These are phyloP conservation scores for Orcinus orca DNA, from an alignment of 2,113 vertebrate species.

Conservation along the genomic window DNA sequence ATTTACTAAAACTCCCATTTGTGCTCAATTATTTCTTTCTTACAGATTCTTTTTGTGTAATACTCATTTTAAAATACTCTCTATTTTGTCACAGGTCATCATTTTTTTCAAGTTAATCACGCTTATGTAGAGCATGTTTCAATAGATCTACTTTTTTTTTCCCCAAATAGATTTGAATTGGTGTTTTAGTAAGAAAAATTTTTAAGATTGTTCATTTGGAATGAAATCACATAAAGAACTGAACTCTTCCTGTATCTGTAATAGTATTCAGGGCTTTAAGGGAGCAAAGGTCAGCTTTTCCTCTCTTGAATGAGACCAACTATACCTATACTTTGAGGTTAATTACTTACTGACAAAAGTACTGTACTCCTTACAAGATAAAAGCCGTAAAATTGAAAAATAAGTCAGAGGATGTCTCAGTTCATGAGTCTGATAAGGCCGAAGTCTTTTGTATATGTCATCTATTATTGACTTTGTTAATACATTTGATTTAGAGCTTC, in stretches of 20 bases:
- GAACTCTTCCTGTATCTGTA: background rate
- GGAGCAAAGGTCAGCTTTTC: conserved; percentile 22
- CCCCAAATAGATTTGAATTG: background rate
- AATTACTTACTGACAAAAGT: conserved; percentile 32
- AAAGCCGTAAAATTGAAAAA: conserved; percentile 66
- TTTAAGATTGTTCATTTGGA: background rate
- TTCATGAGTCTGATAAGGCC: conserved; percentile 25
- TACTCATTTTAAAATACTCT: background rate
- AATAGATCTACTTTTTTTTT: background rate
- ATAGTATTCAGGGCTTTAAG: background rate
- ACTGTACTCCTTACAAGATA: conserved; percentile 34
- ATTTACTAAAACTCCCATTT: background rate
- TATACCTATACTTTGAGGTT: conserved; percentile 48
- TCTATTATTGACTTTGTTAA: conserved; percentile 40
- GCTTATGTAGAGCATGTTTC: background rate
- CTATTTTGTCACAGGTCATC: background rate
- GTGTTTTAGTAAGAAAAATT: background rate
- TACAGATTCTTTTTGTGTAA: background rate
- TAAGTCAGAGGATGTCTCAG: conserved; percentile 38
- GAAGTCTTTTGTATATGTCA: background rate
- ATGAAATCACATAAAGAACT: background rate
- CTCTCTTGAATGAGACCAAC: conserved; percentile 24
- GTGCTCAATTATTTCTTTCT: background rate
- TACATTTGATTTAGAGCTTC: conserved; percentile 60
- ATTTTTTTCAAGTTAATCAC: background rate